Evolutionary conservation across 2,797 vertebrate genomes (phyloP), one percentile per base, ranked within the genome.

Genomic region (Malacoraja senta): DNA sequence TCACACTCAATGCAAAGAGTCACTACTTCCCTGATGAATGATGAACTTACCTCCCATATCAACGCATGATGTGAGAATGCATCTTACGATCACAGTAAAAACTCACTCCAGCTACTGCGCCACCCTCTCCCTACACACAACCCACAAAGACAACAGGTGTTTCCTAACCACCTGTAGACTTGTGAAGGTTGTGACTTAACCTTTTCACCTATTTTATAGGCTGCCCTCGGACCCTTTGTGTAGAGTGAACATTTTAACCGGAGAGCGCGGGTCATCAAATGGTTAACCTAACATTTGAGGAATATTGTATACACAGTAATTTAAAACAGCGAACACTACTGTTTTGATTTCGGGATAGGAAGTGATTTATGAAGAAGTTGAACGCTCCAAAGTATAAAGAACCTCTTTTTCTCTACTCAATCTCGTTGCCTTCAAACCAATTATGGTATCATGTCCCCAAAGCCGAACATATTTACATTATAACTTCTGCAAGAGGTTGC

Each of bases 391-490:
- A 35, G 71, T 53, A 92, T 53, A 74, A 92, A 74, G 90, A 74
- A 92, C 24, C 71, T 53, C 26, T 92, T 76, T 53, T 92, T 38
- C 71, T 92, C 29, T 29, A 26, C 44, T 53, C 38, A 58, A 76
- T 58, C 35, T 91, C 35, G 38, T 72, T 72, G 65, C 19, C 88
- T 71, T 58, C 90, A 26, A 76, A 92, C 90, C 90, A 92, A 92
- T 92, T 92, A 92, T 76, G 90, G 90, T 92, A 74, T 92, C 68
- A 53, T 74, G 29, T 92, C 90, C 44, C 90, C 90, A 76, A 92
- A 92, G 71, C 13, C 38, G 1, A 58, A 44, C 44, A 19, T 76
- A 76, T 92, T 92, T 92, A 92, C 15, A 76, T 92, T 76, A 29
- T 8, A 92, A 38, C 35, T 24, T 15, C n/a, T n/a, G 38, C 44